Evolutionary conservation across 92 coral and sea anemone genomes (phyloP).

Genomic region (Phenganax marumi): DNA sequence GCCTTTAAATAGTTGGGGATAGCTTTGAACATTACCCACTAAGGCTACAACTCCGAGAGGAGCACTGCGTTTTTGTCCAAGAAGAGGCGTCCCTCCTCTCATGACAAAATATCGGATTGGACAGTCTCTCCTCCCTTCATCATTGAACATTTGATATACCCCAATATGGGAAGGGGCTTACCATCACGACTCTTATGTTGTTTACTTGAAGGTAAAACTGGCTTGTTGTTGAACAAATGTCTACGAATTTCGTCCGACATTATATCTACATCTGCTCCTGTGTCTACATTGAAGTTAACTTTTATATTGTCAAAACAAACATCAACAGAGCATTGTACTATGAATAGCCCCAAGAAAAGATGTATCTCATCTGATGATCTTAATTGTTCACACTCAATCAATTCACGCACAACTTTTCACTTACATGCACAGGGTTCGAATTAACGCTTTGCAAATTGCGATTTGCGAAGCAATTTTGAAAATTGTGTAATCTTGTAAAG

Average conservation of each 20-base stretch:
- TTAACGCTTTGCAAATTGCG: too few species aligned
- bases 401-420: slow-evolving; percentile 23
- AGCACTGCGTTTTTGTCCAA: slow-evolving; percentile 9
- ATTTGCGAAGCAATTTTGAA: too few species aligned
- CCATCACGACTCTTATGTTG: neutral
- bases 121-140: neutral
- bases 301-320: neutral
- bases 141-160: neutral
- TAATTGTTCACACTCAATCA: neutral
- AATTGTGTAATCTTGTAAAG: too few species aligned
- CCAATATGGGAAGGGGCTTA: slow-evolving; percentile 12
- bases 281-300: slow-evolving; percentile 28
- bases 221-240: neutral
- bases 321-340: neutral
- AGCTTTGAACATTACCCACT: neutral
- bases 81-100: slow-evolving; percentile 26
- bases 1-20: neutral
- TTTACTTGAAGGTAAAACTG: slow-evolving; percentile 4
- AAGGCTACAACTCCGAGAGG: slow-evolving; percentile 8
- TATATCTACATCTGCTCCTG: slow-evolving; percentile 26
- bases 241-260: slow-evolving; percentile 18
- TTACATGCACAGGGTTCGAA: too few species aligned
- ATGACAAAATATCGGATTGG: neutral
- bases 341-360: slow-evolving; percentile 3
- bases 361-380: slow-evolving; percentile 3